Conservation (phyloP, 2,113 vertebrate species). For the Coturnix japonica region DNA sequence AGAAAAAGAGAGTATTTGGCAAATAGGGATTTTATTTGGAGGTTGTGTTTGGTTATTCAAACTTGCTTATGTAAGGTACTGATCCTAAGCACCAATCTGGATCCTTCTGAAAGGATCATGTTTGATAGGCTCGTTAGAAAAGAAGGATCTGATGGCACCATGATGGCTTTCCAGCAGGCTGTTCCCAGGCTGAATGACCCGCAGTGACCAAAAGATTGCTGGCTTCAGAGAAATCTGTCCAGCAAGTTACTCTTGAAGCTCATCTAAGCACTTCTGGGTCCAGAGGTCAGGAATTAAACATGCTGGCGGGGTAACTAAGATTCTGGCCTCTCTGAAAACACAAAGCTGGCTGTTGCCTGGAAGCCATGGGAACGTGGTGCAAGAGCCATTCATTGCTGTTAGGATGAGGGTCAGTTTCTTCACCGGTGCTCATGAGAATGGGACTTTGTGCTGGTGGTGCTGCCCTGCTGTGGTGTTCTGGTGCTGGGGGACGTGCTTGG, state of each 20-base stretch:
- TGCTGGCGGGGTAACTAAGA: background rate
- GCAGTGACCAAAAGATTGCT: background rate
- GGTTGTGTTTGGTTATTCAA: background rate
- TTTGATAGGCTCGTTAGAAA: background rate
- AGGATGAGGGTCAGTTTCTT: background rate
- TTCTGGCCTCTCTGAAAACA: background rate
- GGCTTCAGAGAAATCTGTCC: background rate
- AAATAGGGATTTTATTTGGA: background rate
- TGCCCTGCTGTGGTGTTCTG: background rate
- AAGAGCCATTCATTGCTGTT: background rate
- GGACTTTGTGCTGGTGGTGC: background rate
- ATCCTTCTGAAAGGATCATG: background rate
- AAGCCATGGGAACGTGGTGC: background rate
- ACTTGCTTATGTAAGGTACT: background rate
- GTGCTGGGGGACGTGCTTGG: background rate
- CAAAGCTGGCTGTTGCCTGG: background rate
- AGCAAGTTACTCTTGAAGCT: background rate
- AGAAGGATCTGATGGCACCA: background rate
- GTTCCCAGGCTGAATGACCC: background rate
- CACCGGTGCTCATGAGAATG: background rate
- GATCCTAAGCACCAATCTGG: background rate
- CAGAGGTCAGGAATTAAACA: background rate
- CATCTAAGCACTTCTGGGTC: background rate
- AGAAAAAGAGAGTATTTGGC: rapidly evolving
- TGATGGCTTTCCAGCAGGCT: background rate